Base-by-base conservation (phyloP, 2,888 invertebrate genomes). In the Drosophila nigritarsus region DNA sequence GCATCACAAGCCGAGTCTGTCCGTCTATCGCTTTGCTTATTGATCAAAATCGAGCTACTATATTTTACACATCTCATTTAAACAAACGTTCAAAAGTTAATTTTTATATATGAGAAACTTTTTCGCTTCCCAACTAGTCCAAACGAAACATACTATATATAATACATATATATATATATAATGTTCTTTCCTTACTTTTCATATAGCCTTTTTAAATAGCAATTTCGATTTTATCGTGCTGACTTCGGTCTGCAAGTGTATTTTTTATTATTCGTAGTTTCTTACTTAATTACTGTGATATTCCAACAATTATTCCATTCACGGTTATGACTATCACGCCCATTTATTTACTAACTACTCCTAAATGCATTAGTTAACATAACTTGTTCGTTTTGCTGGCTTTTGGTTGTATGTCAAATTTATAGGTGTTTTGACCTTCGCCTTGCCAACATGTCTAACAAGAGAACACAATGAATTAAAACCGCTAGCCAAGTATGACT, bases 401-500 rank as follows among this genome's bases (percentile, higher is more conserved):
- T 7, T 20, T 45, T 20, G 7, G 7, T 73, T 59, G 51, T 73
- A 50, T 69, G 2, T 7, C 9, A 15, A 27, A 49, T 59, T 48
- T 36, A 66, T 71, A 48, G 42, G 20, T 51, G 24, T 20, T 24
- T 20, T 67, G 51, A 62, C 80, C 75, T 75, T 75, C 61, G 61
- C 75, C 80, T 72, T 78, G 64, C 32, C 34, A 45, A 66, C 15
- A 50, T 51, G 34, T 59, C 78, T 62, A 56, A 58, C 54, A 15
- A 27, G n/a, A 32, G 20, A 53, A 45, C 48, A 61, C 30, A 66
- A 49, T 62, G 67, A 66, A 64, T 49, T n/a, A 68, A 68, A 58
- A 27, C 42, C 30, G 56, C 49, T 15, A 42, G 20, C 11, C 54
- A 65, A 56, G 58, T 73, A 36, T 49, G 70, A 30, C 48, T 15